phyloP scores from a whole-genome alignment of 2,113 vertebrate species.

The Cryptotis parvus region DNA sequence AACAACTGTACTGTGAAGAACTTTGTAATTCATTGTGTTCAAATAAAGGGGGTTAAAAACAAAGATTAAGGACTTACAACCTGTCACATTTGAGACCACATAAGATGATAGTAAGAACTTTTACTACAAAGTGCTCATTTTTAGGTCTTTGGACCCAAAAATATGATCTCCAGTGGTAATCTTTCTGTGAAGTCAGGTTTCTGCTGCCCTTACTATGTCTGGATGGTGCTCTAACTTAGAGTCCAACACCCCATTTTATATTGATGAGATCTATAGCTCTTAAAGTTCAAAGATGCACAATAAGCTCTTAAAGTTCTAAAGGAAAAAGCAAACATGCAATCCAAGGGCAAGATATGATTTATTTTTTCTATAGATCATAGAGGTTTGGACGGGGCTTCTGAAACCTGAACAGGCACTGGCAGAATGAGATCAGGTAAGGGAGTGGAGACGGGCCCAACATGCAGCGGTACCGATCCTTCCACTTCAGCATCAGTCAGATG shows the following conservation, averaged over 20 bases:
- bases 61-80: too few relatives aligned
- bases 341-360: neutral
- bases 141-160: neutral
- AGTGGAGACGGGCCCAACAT: neutral
- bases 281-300: neutral
- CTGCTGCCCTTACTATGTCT: neutral
- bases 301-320: neutral
- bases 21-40: too few relatives aligned
- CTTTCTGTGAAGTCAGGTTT: neutral
- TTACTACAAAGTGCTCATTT: neutral
- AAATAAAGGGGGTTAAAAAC: too few relatives aligned
- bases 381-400: neutral
- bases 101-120: neutral
- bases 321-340: neutral
- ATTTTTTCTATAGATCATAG: neutral
- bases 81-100: neutral
- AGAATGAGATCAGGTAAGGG: neutral
- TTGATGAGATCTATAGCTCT: neutral
- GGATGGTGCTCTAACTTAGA: neutral
- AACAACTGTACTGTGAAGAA: too few relatives aligned
- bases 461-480: neutral
- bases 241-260: neutral
- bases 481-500: neutral
- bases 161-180: neutral
- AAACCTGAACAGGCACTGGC: neutral